Conservation (phyloP, 2,797 vertebrate genomes). For the Megalops cyprinoides region DNA sequence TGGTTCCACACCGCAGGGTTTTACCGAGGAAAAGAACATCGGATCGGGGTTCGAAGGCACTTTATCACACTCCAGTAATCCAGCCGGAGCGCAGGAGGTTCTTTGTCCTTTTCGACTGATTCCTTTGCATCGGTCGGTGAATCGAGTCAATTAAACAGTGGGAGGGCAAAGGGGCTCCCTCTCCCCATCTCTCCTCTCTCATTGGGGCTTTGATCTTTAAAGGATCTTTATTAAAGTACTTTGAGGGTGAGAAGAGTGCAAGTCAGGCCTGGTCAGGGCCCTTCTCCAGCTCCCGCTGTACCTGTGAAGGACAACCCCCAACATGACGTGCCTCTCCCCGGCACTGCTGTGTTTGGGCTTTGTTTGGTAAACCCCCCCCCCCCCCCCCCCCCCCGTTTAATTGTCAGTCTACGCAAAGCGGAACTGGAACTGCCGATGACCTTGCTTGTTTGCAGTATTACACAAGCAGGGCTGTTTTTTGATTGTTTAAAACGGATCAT, state of each 20-base stretch:
- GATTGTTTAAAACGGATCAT: neutral
- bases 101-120: neutral
- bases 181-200: neutral
- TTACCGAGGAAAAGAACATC: neutral
- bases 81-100: neutral
- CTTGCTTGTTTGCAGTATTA: neutral
- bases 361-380: neutral
- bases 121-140: neutral
- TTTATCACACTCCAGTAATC: neutral
- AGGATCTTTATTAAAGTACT: conserved; percentile 2
- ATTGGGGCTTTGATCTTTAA: neutral
- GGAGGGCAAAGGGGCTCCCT: conserved; percentile 9
- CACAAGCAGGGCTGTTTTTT: no score
- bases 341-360: conserved; percentile 51
- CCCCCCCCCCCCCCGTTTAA: neutral
- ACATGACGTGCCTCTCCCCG: conserved; percentile 41
- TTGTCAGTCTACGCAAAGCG: neutral
- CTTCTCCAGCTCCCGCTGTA: neutral
- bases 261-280: neutral
- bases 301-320: neutral
- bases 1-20: neutral
- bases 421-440: neutral
- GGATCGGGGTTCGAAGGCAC: neutral
- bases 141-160: neutral
- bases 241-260: neutral